Percentiles rank a stretch among this genome's conserved stretches.
Conservation (phyloP, 2,888 invertebrate species). For the Caenorhabditis afra region DNA sequence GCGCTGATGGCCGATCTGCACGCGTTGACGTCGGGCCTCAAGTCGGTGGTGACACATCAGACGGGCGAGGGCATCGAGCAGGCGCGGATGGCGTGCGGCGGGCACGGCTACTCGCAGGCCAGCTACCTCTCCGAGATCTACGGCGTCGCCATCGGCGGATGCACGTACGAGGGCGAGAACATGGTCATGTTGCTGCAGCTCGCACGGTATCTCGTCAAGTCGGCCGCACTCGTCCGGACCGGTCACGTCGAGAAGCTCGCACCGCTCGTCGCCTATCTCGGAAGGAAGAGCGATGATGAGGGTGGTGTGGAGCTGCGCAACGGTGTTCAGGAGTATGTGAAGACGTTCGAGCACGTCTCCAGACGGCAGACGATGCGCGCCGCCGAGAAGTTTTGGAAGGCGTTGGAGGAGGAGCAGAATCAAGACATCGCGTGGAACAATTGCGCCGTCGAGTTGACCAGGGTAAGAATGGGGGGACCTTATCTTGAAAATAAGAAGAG, state of each 20-base stretch:
- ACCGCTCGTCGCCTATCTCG: conserved; percentile 63
- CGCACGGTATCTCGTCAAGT: conserved; percentile 88
- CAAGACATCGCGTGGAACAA: conserved; percentile 70
- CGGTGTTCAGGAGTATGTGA: conserved; percentile 31
- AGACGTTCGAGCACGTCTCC: conserved; percentile 63
- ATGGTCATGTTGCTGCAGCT: conserved; percentile 93
- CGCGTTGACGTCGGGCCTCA: conserved; percentile 92
- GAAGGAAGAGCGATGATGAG: conserved; percentile 24
- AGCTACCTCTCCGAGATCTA: conserved; percentile 81
- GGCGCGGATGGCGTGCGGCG: conserved; percentile 91
- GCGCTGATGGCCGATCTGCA: conserved; percentile 86
- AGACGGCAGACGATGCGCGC: conserved; percentile 59
- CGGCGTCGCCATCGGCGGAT: conserved; percentile 87
- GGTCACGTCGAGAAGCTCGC: conserved; percentile 27
- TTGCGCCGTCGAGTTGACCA: conserved; percentile 65
- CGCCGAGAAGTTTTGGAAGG: conserved; percentile 47
- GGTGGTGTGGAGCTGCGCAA: neutral
- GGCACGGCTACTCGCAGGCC: conserved; percentile 93
- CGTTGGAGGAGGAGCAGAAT: too few relatives aligned
- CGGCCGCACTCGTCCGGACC: conserved; percentile 34
- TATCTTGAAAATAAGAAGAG: too few relatives aligned
- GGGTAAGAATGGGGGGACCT: too few relatives aligned
- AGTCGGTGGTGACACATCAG: conserved; percentile 88
- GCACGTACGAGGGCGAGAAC: conserved; percentile 97
- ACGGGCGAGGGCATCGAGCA: conserved; percentile 86